Base-by-base conservation (phyloP, 2,113 vertebrate genomes). In the Astur gentilis region DNA sequence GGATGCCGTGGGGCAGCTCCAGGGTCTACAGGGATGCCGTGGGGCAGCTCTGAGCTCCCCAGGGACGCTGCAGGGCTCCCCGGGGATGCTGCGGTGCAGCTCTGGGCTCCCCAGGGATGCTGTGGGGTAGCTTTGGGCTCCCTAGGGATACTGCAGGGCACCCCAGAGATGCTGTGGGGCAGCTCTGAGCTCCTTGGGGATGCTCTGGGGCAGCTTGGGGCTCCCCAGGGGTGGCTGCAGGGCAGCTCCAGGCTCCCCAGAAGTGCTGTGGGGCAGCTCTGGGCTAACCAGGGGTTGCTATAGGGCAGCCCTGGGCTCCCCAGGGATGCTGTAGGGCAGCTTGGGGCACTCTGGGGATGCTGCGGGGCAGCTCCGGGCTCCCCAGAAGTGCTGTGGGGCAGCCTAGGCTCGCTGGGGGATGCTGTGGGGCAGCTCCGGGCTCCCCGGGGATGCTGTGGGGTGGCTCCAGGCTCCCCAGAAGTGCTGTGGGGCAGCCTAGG, bases 131-230 rank as follows among this genome's bases (percentile, higher is more conserved):
- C 3, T 50, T 50, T 4, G 17, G 6, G 12, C 47, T 58, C 73
- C 36, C 69, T 13, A 5, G 29, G 16, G n/a, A 3, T 19, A 34
- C 17, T 27, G 34, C 2, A 15, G 47, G 54, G 82, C 32, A 32
- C 36, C 47, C 32, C 10, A 9, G 8, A 11, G 20, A 47, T 21
- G 17, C 9, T 81, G 47, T 11, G 8, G 50, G 44, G 25, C 34
- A 19, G 34, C 3, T 50, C 58, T 4, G 17, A 6, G 12, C 47
- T 58, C 73, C 36, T 73, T 12, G 55, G 64, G n/a, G 47, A 31
- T 36, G 34, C 17, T 26, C 7, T 2, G 13, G 25, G 20, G 47
- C 47, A 73, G 10, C 22, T 34, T 27, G 0, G 2, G 13, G 11
- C 22, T 44, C 13, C 16, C 21, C 4, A 40, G 29, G 1, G 5